phyloP scores from a whole-genome alignment of 2,888 invertebrate species.

The Pristionchus maxplancki region DNA sequence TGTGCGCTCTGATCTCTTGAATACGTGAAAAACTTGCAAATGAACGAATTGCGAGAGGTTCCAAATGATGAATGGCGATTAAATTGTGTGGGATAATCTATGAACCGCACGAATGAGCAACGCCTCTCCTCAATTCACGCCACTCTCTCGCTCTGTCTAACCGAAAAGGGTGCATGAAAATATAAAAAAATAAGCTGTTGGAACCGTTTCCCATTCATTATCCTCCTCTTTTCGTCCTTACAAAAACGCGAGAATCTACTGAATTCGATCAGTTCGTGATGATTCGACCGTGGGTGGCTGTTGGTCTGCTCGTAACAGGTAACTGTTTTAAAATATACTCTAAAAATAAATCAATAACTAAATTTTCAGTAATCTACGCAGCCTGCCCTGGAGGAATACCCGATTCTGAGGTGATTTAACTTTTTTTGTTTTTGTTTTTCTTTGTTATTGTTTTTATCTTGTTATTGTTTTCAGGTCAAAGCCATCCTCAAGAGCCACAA shows the following conservation, averaged over 20 bases:
- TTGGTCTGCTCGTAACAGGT: neutral
- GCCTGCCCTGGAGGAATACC: neutral
- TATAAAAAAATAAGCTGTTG: neutral
- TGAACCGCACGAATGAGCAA: too few relatives aligned
- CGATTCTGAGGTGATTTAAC: neutral
- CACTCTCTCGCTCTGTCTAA: too few relatives aligned
- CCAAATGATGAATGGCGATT: neutral
- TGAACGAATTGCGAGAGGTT: neutral
- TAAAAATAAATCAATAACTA: neutral
- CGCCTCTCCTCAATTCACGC: too few relatives aligned
- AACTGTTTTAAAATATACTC: neutral
- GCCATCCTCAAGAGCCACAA: slow-evolving; percentile 12
- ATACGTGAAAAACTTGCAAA: slow-evolving; percentile 4
- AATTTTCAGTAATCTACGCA: neutral
- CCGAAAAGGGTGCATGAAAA: too few relatives aligned
- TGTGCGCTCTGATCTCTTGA: neutral
- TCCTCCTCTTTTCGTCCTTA: neutral
- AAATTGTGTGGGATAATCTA: neutral
- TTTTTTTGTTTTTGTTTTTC: too few relatives aligned
- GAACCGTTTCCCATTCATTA: neutral
- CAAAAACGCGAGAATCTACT: neutral
- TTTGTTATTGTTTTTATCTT: too few relatives aligned
- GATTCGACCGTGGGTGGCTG: neutral
- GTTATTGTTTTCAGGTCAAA: neutral
- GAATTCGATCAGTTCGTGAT: neutral